Base-by-base conservation (phyloP, 2,797 vertebrate genomes). In the Tinamus major region DNA sequence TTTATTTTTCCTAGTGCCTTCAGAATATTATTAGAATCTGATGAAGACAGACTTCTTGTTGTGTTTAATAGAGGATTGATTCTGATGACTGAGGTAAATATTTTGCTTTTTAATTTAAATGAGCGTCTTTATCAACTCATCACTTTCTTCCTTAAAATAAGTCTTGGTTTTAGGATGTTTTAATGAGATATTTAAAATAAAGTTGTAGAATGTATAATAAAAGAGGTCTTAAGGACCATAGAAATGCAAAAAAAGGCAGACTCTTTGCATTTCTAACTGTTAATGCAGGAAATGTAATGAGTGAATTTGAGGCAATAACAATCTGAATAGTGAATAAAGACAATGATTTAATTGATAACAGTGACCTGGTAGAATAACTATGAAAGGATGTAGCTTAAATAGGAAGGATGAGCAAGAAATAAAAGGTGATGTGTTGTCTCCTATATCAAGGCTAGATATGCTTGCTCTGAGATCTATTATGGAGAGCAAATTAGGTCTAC, bases 11-110 rank as follows among this genome's bases (percentile, higher is more conserved):
- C 79, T 96, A 99, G 99, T 98, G 99, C 99, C 98, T 99, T 99
- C 98, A 98, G 99, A 98, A 99, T 99, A 97, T 97, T 99, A 92
- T 94, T 99, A 97, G 99, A 99, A 98, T 99, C 98, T 85, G 99
- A 99, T 89, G 99, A 99, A 97, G 99, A 99, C 96, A 97, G 99
- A 48, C 98, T 99, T 94, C 98, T 99, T 82, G 99, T 99, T 96
- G 98, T 99, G 72, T 99, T 99, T 97, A 99, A 99, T 88, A 97
- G 99, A 98, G 99, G 99, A 68, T 98, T 99, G 95, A 98, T 99
- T 97, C 98, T 99, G 90, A 99, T 99, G 99, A 99, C 99, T 0
- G 99, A 99, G 98, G 99, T 99, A 97, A 76, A 75, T 51, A 62
- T 46, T 92, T 92, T 61, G 13, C 51, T 64, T 86, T 83, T 92